Conservation (phyloP, 2,797 vertebrate species). For the Enoplosus armatus region DNA sequence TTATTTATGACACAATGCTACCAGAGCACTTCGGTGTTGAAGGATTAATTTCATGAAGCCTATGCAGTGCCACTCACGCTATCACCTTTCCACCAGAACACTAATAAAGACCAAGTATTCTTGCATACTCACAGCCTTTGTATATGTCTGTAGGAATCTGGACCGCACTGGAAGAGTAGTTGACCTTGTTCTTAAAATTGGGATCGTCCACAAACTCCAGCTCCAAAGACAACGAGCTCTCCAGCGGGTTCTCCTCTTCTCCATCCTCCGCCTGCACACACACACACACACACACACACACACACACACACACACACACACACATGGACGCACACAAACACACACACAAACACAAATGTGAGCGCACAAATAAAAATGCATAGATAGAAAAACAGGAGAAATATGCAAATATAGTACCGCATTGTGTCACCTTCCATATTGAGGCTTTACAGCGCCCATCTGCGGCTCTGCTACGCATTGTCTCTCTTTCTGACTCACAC, state of each 20-base stretch:
- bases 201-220: constrained; percentile 94
- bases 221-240: constrained; percentile 88
- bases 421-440: constrained; percentile 38
- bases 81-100: neutral
- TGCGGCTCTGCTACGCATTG: constrained; percentile 18
- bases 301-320: constrained; percentile 22
- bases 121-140: constrained; percentile 96
- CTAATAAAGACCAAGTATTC: neutral
- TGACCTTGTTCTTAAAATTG: constrained; percentile 98
- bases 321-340: constrained; percentile 24
- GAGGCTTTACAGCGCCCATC: constrained; percentile 38
- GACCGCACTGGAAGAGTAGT: constrained; percentile 96
- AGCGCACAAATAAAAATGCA: constrained; percentile 37
- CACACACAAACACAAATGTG: constrained; percentile 46
- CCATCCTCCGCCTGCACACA: constrained; percentile 89
- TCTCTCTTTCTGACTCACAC: constrained; percentile 35
- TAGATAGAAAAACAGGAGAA: constrained; percentile 18
- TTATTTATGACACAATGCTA: neutral
- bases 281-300: constrained; percentile 8
- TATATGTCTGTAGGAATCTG: constrained; percentile 99
- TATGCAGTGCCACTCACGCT: neutral
- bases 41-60: no score
- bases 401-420: constrained; percentile 35
- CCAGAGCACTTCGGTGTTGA: neutral
- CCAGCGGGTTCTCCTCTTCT: constrained; percentile 89